Conservation (phyloP, 1,140 invertebrate genomes). For the silkworm (Bombyx mori) region ASM3026992v2 NC_085119.1:13122001-13122500, state of each 20-base stretch:
- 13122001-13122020: no score
- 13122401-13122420: slow-evolving; percentile 74
- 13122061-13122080: no score
- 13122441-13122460: slow-evolving; percentile 87
- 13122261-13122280: slow-evolving; percentile 93
- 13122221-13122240: not conserved
- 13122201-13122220: not conserved
- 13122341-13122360: slow-evolving; percentile 87
- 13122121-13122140: no score
- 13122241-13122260: slow-evolving; percentile 77
- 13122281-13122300: slow-evolving; percentile 92
- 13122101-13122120: no score
- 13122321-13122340: slow-evolving; percentile 99
- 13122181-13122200: not conserved
- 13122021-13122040: no score
- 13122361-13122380: slow-evolving; percentile 88
- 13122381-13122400: slow-evolving; percentile 83
- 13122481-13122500: no score
- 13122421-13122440: slow-evolving; percentile 77
- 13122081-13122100: no score
- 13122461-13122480: slow-evolving; percentile 41
- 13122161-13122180: no score
- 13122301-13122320: slow-evolving; percentile 91
- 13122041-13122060: no score
- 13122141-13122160: no score